These are phyloP conservation scores for Echinarachnius parma DNA, from an alignment of 53 echinoderm and acorn worm genomes.

Conservation along the genomic window DNA sequence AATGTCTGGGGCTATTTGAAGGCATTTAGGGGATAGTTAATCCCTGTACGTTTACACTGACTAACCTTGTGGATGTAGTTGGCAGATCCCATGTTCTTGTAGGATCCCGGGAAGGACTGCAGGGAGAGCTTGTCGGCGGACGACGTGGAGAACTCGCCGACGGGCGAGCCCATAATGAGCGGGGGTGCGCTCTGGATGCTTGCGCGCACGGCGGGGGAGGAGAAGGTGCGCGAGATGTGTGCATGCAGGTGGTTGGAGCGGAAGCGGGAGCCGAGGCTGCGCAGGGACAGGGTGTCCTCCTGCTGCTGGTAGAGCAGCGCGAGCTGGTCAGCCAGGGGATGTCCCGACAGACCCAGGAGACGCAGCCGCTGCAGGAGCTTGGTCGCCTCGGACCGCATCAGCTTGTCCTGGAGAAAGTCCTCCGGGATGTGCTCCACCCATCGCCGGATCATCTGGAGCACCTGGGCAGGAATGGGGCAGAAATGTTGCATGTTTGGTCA, in stretches of 20 bases:
- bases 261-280: slow-evolving; percentile 38
- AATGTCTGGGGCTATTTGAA: too few species aligned
- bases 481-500: too few species aligned
- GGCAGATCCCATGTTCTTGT: slow-evolving; percentile 41
- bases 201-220: slow-evolving; percentile 32
- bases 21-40: too few species aligned
- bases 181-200: slow-evolving; percentile 47
- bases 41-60: too few species aligned
- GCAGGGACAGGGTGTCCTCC: slow-evolving; percentile 39
- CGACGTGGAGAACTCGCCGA: slow-evolving; percentile 16
- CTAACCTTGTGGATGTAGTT: slow-evolving; percentile 49
- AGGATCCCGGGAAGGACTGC: slow-evolving; percentile 41
- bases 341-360: slow-evolving; percentile 44
- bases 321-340: slow-evolving; percentile 39
- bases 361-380: slow-evolving; percentile 60
- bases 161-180: slow-evolving; percentile 41
- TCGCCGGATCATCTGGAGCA: slow-evolving; percentile 54
- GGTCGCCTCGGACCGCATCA: slow-evolving; percentile 62
- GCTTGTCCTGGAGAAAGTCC: slow-evolving; percentile 57
- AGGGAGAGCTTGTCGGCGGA: slow-evolving; percentile 38
- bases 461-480: slow-evolving; percentile 32
- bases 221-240: slow-evolving; percentile 44
- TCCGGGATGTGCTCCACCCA: slow-evolving; percentile 71
- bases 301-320: slow-evolving; percentile 44
- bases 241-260: slow-evolving; percentile 30